Base-by-base conservation (phyloP, 53 echinoderm and acorn worm genomes). In the Stichopus horrens region DNA sequence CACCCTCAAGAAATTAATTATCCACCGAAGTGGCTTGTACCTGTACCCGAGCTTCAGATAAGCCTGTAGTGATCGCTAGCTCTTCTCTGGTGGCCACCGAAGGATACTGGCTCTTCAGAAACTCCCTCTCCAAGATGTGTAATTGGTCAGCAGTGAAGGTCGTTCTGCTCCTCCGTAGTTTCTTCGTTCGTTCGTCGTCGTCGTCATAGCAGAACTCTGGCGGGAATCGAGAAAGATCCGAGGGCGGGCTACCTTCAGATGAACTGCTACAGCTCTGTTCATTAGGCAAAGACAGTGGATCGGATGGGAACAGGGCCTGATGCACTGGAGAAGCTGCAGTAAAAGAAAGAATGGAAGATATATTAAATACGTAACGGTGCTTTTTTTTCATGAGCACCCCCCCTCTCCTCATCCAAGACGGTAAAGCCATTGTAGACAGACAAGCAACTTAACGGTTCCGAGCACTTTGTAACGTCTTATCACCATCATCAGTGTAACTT, bases 31-130 rank as follows among this genome's bases (percentile, higher is more conserved):
- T 58, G 92, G 90, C 90, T 93, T 92, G 89, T 93, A 97, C 98
- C 98, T 97, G 98, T 94, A 97, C 98, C 95, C 98, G 88, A 85
- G 98, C 98, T 95, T 97, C 98, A 86, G 98, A 97, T 84, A 97
- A 94, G 57, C 92, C 88, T 53, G 98, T 97, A 91, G 93, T 90
- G 18, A 76, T 76, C 5, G 98, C 98, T 63, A 97, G 84, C 57
- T 95, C 89, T 57, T 97, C 98, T 83, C 98, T 85, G 23, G 95
- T 95, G 14, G 86, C 88, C 54, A 97, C 98, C 77, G 95, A 97
- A 5, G 98, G 98, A 60, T 97, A 97, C 82, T 97, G 98, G 21
- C 95, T 94, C 83, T 94, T 95, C 58, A 93, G 88, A 80, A 97
- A 97, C 77, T 97, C 95, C 68, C 92, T 92, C 58, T 97, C 98